These are phyloP conservation scores for Sarcophaga bullata DNA, from an alignment of 1,140 invertebrate genomes.

Conservation along the genomic window DNA sequence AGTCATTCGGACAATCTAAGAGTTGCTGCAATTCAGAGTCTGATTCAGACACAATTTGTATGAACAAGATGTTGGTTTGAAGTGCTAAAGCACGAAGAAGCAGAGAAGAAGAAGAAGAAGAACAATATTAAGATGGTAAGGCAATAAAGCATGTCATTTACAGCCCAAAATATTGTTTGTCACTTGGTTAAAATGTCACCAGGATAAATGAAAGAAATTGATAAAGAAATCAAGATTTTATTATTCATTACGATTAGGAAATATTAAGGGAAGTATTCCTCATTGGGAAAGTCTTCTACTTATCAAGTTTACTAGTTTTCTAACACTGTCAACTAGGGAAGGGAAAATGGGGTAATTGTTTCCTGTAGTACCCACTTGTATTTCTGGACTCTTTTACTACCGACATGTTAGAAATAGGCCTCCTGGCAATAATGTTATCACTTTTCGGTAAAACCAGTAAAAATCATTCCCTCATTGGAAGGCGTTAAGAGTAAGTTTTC, in stretches of 20 bases:
- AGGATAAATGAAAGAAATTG: slow-evolving; percentile 6
- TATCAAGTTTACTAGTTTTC: too few species aligned
- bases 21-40: neutral
- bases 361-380: too few species aligned
- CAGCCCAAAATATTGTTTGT: slow-evolving; percentile 33
- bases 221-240: slow-evolving; percentile 8
- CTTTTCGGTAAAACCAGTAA: too few species aligned
- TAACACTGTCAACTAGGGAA: too few species aligned
- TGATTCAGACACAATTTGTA: neutral
- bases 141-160: neutral
- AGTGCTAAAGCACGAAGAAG: neutral
- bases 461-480: too few species aligned
- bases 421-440: too few species aligned
- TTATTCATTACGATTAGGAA: neutral
- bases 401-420: too few species aligned
- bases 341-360: too few species aligned
- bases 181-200: slow-evolving; percentile 35
- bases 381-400: too few species aligned
- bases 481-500: too few species aligned
- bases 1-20: neutral
- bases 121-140: neutral
- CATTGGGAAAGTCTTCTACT: too few species aligned
- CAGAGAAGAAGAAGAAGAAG: neutral
- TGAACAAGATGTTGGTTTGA: neutral
- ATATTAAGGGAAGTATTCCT: neutral